Base-by-base conservation (phyloP, 2,797 vertebrate species). In the Allobates femoralis region DNA sequence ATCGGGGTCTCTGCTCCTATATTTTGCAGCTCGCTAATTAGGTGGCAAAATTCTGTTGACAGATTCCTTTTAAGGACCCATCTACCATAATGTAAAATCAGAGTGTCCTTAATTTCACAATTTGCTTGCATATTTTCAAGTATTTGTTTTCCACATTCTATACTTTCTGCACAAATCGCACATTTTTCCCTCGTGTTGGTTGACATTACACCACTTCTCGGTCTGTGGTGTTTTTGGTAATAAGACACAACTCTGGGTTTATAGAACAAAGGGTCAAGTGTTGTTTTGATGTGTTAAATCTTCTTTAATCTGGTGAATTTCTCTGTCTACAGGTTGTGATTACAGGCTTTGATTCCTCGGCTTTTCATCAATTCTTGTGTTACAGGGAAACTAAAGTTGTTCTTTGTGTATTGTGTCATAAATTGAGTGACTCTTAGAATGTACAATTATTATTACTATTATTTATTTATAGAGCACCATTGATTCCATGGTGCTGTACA, bases 241-340 rank as follows among this genome's bases (percentile, higher is more conserved):
- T 77, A 75, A 84, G n/a, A 58, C 19, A 3, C 37, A 76, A 30
- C 56, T 84, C n/a, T 1, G 56, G 78, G 41, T 75, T 86, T 76
- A 55, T 11, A 2, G 41, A 81, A 81, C 67, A 81, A 76, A 86
- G 69, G 19, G 69, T 37, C 56, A 76, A 74, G 46, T 71, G 23
- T 46, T 81, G 77, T 81, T 81, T 81, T 86, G 56, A 86, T 81
- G 79, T 67, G 18, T 30, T 53, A 50, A 81, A 76, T 66, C 79
- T 75, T 26, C 69, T 75, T 75, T 86, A 75, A 86, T 86, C 78
- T 80, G 16, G 78, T 53, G 58, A 81, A 41, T 28, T 37, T 81
- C 23, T 26, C 67, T 51, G 78, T 81, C 67, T 79, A 18, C 34
- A 58, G 34, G 73, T 76, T 76, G 56, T 60, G 77, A 69, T 85